phyloP scores from a whole-genome alignment of 2,888 invertebrate genomes.

The Drosophila hamatofila region DNA sequence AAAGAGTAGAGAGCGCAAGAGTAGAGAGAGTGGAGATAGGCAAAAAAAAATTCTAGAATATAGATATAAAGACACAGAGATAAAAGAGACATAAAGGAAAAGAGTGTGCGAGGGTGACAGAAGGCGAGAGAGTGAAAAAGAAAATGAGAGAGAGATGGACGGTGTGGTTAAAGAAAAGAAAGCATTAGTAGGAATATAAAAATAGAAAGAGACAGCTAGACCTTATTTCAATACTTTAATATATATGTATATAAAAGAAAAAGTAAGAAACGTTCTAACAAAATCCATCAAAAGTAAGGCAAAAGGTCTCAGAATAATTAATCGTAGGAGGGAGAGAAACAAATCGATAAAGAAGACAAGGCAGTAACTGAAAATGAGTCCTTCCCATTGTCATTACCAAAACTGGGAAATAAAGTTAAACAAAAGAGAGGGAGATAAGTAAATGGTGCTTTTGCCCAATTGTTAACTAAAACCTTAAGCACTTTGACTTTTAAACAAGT shows the following conservation, averaged over 20 bases:
- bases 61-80: too few species aligned
- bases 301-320: background rate
- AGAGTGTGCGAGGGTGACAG: too few species aligned
- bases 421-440: background rate
- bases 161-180: too few species aligned
- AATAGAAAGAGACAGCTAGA: too few species aligned
- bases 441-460: background rate
- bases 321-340: background rate
- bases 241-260: too few species aligned
- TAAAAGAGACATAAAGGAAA: background rate
- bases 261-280: too few species aligned
- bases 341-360: background rate
- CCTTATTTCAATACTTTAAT: too few species aligned
- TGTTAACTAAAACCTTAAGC: background rate
- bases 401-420: background rate
- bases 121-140: too few species aligned
- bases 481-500: conserved; percentile 9
- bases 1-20: rapidly evolving
- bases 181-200: too few species aligned
- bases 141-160: background rate
- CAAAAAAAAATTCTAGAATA: too few species aligned
- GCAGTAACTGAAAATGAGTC: background rate
- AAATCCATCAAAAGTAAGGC: too few species aligned
- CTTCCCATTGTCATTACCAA: background rate
- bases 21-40: background rate